Conservation (phyloP, 2,888 invertebrate species). For the Ormyrus labotus region DNA sequence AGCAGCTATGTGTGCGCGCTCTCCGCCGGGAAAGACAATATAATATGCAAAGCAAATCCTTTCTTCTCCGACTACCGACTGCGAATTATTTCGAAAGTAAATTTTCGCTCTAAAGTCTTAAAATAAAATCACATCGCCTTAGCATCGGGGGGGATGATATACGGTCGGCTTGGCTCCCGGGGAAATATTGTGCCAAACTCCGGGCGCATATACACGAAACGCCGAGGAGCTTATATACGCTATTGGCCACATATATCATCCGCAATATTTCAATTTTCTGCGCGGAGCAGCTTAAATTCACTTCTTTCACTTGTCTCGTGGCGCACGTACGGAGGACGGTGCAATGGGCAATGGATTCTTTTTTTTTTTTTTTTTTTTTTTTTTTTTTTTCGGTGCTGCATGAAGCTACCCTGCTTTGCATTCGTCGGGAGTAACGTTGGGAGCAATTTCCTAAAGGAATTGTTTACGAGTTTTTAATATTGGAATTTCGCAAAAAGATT, state of each 20-base stretch:
- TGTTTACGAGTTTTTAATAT: too few relatives aligned
- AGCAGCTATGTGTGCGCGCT: not conserved
- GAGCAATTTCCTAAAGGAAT: too few relatives aligned
- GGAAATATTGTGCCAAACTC: conserved; percentile 15
- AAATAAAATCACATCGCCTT: not conserved
- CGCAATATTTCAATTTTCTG: conserved; percentile 14
- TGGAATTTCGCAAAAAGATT: too few relatives aligned
- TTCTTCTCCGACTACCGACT: too few relatives aligned
- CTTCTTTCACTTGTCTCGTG: conserved; percentile 11
- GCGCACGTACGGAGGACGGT: not conserved
- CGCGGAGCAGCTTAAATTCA: not conserved
- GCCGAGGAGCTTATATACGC: too few relatives aligned
- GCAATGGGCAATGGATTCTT: too few relatives aligned
- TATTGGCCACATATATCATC: not conserved
- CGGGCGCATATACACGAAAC: not conserved
- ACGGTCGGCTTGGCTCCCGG: not conserved
- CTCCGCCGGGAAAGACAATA: not conserved
- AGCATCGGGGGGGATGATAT: not conserved
- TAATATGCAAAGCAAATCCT: conserved; percentile 3
- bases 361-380: too few relatives aligned
- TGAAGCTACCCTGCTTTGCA: too few relatives aligned
- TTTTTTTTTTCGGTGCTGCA: too few relatives aligned
- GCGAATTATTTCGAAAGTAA: not conserved
- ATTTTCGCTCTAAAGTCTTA: not conserved
- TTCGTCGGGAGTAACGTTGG: too few relatives aligned